Conservation (phyloP, 2,888 invertebrate species). For the Archips crataeganus region DNA sequence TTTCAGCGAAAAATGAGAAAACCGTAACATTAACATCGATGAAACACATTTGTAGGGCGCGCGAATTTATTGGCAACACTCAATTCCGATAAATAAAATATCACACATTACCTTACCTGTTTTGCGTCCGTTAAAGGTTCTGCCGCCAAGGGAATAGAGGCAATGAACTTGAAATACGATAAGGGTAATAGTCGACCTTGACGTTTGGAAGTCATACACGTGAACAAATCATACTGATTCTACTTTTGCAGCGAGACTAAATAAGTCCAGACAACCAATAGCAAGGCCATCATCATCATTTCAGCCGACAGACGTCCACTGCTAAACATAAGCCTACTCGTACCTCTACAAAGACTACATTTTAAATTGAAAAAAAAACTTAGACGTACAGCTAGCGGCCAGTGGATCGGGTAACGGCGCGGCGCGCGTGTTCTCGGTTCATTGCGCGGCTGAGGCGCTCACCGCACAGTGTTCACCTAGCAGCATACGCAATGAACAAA, state of each 20-base stretch:
- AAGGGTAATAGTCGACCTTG: background rate
- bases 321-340: too few relatives aligned
- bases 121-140: background rate
- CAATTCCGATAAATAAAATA: background rate
- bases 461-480: too few relatives aligned
- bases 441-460: too few relatives aligned
- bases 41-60: background rate
- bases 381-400: too few relatives aligned
- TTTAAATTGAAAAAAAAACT: too few relatives aligned
- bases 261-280: too few relatives aligned
- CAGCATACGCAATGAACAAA: too few relatives aligned
- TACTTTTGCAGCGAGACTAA: background rate
- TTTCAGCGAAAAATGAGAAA: too few relatives aligned
- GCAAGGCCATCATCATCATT: background rate
- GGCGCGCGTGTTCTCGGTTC: too few relatives aligned
- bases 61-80: background rate
- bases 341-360: too few relatives aligned
- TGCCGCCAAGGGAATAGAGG: background rate
- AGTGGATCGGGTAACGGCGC: too few relatives aligned
- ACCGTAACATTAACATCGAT: too few relatives aligned
- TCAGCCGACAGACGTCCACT: background rate
- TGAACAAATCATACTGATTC: background rate
- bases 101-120: background rate
- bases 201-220: background rate
- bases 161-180: conserved; percentile 4